Base-by-base conservation (phyloP, 2,888 invertebrate genomes). In the Drosophila pegasa region DNA sequence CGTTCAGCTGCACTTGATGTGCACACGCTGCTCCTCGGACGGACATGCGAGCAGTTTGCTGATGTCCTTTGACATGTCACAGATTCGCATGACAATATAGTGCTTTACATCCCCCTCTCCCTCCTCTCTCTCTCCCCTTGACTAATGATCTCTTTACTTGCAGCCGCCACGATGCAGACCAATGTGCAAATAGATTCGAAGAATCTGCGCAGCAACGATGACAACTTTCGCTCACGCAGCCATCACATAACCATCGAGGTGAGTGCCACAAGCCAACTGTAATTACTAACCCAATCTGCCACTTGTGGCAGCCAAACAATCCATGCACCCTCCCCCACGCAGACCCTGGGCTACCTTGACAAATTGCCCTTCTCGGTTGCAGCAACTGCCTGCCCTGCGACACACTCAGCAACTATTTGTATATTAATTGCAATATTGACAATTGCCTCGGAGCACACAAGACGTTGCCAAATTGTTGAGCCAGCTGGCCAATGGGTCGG, bases 121-220 rank as follows among this genome's bases (percentile, higher is more conserved):
- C 20, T n/a, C 48, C n/a, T 22, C 6, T 2, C 10, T 3, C 33
- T 10, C 22, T n/a, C 40, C 14, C 22, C 43, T 60, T 57, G 54
- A 7, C 54, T 61, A 61, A 68, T 40, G 48, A 48, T 54, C 64
- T 27, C 22, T 40, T 60, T 27, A 58, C 62, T 70, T 57, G 38
- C 68, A 67, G 61, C 10, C 50, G 27, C 55, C 80, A 90, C 66
- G 75, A 95, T 95, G 95, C 95, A 95, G 94, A 95, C 95, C 37
- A 95, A 95, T 92, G 95, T 95, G 80, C 95, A 95, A 92, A 95
- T 95, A 59, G 95, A 95, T 91, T 93, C 95, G 14, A 95, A 95
- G 92, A 94, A 93, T 81, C 92, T 95, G 60, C 93, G 95, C 47
- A 93, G 93, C 75, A 95, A 94, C 12, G 95, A 95, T 71, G 95